Percentiles rank a stretch among this genome's conserved stretches.
Conservation (phyloP, 2,113 vertebrate species). For the Austrofundulus limnaeus region DNA sequence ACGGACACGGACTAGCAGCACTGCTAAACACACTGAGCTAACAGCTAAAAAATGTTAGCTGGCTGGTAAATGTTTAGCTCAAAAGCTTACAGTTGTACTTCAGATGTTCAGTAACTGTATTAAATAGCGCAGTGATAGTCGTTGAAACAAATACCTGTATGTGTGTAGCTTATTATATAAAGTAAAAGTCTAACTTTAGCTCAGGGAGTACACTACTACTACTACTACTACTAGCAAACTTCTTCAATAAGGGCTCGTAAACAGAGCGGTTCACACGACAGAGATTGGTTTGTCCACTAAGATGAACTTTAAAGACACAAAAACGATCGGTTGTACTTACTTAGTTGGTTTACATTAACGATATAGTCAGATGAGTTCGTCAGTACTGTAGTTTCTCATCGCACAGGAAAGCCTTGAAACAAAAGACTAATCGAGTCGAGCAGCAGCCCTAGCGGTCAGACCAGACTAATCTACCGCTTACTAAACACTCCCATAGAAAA, state of each 20-base stretch:
- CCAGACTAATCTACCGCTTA: not conserved
- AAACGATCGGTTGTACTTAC: conserved; percentile 22
- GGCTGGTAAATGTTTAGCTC: not conserved
- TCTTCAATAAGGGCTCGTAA: too few species aligned
- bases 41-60: not conserved
- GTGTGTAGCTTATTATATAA: not conserved
- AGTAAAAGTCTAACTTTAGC: conserved; percentile 38
- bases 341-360: conserved; percentile 33
- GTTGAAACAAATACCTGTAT: not conserved
- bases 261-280: not conserved
- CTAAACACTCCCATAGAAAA: too few species aligned
- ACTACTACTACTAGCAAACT: too few species aligned
- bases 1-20: conserved; percentile 6
- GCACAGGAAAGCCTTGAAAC: conserved; percentile 15
- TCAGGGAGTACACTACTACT: conserved; percentile 30
- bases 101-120: not conserved
- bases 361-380: conserved; percentile 27
- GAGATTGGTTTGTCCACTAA: too few species aligned
- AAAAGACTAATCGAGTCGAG: conserved; percentile 42
- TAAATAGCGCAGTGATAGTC: fast-evolving
- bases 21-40: conserved; percentile 18
- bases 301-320: not conserved
- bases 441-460: conserved; percentile 38
- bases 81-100: not conserved
- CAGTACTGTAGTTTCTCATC: conserved; percentile 32